phyloP scores from a whole-genome alignment of 2,797 vertebrate species.

The Thunnus albacares region DNA sequence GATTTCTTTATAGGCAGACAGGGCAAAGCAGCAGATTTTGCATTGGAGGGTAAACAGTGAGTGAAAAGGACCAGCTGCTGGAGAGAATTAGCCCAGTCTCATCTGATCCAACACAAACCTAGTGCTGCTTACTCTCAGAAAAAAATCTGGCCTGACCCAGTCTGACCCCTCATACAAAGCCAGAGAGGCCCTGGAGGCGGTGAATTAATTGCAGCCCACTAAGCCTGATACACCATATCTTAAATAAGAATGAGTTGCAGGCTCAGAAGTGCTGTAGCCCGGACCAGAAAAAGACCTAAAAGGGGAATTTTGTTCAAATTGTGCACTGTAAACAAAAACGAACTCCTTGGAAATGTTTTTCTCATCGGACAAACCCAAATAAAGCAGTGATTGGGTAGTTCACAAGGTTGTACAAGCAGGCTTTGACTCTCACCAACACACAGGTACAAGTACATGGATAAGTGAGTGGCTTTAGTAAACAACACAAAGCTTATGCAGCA shows the following conservation, averaged over 20 bases:
- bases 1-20: slow-evolving; percentile 79
- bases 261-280: slow-evolving; percentile 55
- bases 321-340: slow-evolving; percentile 62
- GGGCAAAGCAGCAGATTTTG: slow-evolving; percentile 81
- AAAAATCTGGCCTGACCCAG: slow-evolving; percentile 85
- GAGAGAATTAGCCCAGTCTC: slow-evolving; percentile 85
- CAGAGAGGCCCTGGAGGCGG: slow-evolving; percentile 85
- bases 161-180: slow-evolving; percentile 87
- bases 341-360: slow-evolving; percentile 53
- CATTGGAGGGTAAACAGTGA: slow-evolving; percentile 84
- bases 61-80: slow-evolving; percentile 89
- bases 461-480: slow-evolving; percentile 45
- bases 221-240: slow-evolving; percentile 84
- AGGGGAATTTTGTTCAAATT: slow-evolving; percentile 59
- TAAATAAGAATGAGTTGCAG: slow-evolving; percentile 74
- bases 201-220: slow-evolving; percentile 87
- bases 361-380: slow-evolving; percentile 28
- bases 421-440: slow-evolving; percentile 36
- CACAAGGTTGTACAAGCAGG: slow-evolving; percentile 36
- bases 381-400: slow-evolving; percentile 33
- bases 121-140: slow-evolving; percentile 81
- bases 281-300: slow-evolving; percentile 54
- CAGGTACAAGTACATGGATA: slow-evolving; percentile 38
- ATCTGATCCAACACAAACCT: slow-evolving; percentile 86
- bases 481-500: slow-evolving; percentile 38